Conservation (phyloP, 1,140 invertebrate species). For the Nasonia vitripennis region DNA sequence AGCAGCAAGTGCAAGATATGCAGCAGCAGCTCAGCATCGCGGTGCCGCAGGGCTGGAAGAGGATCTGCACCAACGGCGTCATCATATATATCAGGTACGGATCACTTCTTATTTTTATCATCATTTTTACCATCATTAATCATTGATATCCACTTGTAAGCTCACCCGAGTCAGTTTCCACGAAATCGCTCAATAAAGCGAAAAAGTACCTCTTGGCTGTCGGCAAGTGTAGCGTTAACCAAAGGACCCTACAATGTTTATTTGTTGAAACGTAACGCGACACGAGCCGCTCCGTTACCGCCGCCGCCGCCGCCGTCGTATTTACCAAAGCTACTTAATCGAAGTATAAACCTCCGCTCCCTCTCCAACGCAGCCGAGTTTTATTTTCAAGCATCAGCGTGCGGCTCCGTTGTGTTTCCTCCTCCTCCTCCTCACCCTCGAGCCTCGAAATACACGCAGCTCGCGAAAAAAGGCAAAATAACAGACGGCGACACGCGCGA, state of each 20-base stretch:
- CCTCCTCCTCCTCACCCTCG: not conserved
- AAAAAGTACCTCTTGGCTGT: not conserved
- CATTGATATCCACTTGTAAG: not conserved
- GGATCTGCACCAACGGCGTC: conserved; percentile 75
- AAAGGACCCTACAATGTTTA: conserved; percentile 45
- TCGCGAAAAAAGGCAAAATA: not conserved
- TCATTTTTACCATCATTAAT: not conserved
- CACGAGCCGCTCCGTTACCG: not conserved
- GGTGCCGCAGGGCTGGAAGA: conserved; percentile 77
- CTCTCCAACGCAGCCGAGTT: conserved; percentile 5
- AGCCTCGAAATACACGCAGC: conserved; percentile 22
- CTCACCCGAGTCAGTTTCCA: not conserved
- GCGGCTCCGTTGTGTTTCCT: conserved; percentile 12
- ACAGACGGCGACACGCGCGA: not conserved
- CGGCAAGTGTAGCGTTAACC: conserved; percentile 31
- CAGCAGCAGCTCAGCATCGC: conserved; percentile 58
- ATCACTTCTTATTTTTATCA: not conserved
- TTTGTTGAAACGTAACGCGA: conserved; percentile 47
- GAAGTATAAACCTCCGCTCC: conserved; percentile 38
- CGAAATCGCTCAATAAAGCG: not conserved
- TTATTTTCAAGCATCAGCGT: conserved; percentile 43
- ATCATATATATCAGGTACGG: conserved; percentile 78
- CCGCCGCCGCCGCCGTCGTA: not conserved
- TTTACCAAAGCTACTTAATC: conserved; percentile 52
- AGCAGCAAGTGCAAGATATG: conserved; percentile 53